Base-by-base conservation (phyloP, 2,797 vertebrate genomes). In the Cottoperca gobio region DNA sequence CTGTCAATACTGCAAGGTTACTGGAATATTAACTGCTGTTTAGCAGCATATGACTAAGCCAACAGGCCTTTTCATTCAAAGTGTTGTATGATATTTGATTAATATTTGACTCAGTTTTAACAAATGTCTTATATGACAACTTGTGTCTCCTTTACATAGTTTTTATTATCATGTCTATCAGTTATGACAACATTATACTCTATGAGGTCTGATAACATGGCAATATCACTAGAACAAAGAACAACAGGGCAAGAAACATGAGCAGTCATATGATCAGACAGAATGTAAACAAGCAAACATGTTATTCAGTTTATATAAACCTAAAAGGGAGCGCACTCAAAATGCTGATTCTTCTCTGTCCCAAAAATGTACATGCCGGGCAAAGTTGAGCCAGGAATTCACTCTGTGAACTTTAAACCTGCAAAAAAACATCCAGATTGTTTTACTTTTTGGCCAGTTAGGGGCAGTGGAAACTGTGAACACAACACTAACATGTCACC, bases 21-120 rank as follows among this genome's bases (percentile, higher is more conserved):
- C 83, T 72, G 80, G 78, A 90, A 91, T 87, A 87, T 83, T 50
- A 88, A 82, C 83, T 49, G 45, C 76, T 75, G 58, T 71, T 76
- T 62, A 76, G 69, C 40, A 67, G 55, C 24, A 39, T 24, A 48
- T 54, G 8, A 46, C 62, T 40, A 52, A 57, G 23, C 8, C 24
- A 39, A 46, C 9, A 45, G 13, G 43, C 54, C 17, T 6, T 58
- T 50, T 68, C 2, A 69, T 43, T 70, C 2, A 43, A 57, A 23
- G 19, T 2, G 0, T 12, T 42, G 26, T 52, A 12, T 70, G 17
- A 43, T 62, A 6, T 67, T 50, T 31, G 8, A 17, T 6, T 59
- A 19, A 50, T 69, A 19, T 73, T 75, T 8, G 8, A 8, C 9
- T 58, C 4, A 0, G 11, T 60, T 42, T 55, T 5, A 69, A 45